Conservation (phyloP, 2,888 invertebrate genomes). For the Apamea monoglypha region DNA sequence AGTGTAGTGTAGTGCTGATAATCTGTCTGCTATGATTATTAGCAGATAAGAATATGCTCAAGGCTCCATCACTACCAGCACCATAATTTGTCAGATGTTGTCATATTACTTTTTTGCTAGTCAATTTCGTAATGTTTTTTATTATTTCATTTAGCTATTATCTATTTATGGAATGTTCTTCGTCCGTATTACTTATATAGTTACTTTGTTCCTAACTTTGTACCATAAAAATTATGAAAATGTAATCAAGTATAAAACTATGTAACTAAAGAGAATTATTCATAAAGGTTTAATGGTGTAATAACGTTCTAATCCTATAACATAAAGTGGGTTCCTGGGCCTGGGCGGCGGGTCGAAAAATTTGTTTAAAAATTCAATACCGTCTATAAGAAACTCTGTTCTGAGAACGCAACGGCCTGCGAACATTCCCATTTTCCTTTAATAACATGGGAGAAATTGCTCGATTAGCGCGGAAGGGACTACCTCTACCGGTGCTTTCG, state of each 20-base stretch:
- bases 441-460: conserved; percentile 89
- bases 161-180: not conserved
- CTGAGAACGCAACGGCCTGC: conserved; percentile 87
- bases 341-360: conserved; percentile 83
- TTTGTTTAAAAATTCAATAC: conserved; percentile 89
- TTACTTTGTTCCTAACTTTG: not conserved
- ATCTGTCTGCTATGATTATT: not conserved
- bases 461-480: conserved; percentile 86
- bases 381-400: conserved; percentile 87
- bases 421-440: conserved; percentile 88
- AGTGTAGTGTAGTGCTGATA: not conserved
- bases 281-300: conserved; percentile 82
- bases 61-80: not conserved
- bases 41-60: not conserved
- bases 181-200: not conserved
- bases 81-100: not conserved
- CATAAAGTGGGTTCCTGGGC: conserved; percentile 81
- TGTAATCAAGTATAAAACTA: conserved; percentile 61
- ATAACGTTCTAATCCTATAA: conserved; percentile 85
- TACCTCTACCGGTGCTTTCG: conserved; percentile 77
- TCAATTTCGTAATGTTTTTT: not conserved
- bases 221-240: conserved; percentile 36
- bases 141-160: not conserved
- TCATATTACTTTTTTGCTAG: not conserved
- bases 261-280: conserved; percentile 73